phyloP scores from a whole-genome alignment of 1,140 invertebrate species.

The Eubasilissa regina region DNA sequence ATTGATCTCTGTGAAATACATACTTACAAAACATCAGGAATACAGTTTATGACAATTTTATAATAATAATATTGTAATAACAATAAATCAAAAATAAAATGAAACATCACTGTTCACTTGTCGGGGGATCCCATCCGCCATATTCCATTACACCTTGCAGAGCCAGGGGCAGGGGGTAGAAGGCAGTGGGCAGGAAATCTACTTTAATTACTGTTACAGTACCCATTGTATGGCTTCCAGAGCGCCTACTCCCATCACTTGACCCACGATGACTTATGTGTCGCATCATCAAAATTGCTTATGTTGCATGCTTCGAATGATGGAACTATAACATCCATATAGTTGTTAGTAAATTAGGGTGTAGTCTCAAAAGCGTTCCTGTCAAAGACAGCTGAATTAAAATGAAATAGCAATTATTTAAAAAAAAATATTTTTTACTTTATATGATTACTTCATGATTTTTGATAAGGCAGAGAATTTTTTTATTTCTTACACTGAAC shows the following conservation, averaged over 20 bases:
- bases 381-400: no score
- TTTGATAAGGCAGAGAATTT: no score
- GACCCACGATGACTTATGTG: slow-evolving; percentile 21
- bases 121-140: slow-evolving; percentile 44
- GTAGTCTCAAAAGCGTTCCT: background rate
- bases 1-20: no score
- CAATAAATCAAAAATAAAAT: no score
- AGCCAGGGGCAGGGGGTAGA: slow-evolving; percentile 32
- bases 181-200: slow-evolving; percentile 52
- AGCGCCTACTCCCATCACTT: slow-evolving; percentile 32
- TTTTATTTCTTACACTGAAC: no score
- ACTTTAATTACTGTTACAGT: slow-evolving; percentile 50
- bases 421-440: no score
- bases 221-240: slow-evolving; percentile 52
- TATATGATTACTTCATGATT: no score
- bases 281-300: slow-evolving; percentile 38
- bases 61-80: no score
- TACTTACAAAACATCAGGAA: no score
- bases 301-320: slow-evolving; percentile 26
- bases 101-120: background rate
- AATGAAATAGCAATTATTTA: no score
- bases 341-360: background rate
- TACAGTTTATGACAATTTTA: no score
- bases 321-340: background rate
- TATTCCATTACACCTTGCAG: slow-evolving; percentile 45